Percentiles rank a stretch among this genome's conserved stretches.
phyloP scores from a whole-genome alignment of 2,888 invertebrate genomes.

The Eumacrocentrus americanus region DNA sequence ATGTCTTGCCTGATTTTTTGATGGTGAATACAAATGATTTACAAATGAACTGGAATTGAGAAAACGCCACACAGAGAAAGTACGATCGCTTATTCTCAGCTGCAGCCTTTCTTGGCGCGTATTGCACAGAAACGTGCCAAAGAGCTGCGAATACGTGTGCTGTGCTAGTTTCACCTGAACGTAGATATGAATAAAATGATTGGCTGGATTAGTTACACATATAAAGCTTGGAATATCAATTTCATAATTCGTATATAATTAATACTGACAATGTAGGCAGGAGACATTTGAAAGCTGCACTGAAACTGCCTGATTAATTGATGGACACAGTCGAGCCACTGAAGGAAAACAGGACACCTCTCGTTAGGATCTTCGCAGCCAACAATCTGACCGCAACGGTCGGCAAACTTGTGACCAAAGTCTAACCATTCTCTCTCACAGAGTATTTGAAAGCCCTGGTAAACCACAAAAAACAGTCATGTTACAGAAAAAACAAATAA shows the following conservation, averaged over 20 bases:
- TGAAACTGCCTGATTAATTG: constrained; percentile 89
- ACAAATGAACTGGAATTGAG: constrained; percentile 78
- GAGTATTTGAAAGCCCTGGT: constrained; percentile 88
- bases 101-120: constrained; percentile 74
- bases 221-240: neutral
- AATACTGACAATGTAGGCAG: constrained; percentile 82
- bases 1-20: constrained; percentile 62
- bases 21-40: constrained; percentile 81
- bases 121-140: constrained; percentile 97
- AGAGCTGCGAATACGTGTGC: constrained; percentile 94
- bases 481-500: neutral
- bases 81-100: constrained; percentile 70
- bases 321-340: constrained; percentile 97
- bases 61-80: constrained; percentile 89
- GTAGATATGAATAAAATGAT: no score
- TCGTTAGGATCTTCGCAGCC: constrained; percentile 91
- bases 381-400: constrained; percentile 86
- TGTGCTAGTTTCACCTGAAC: constrained; percentile 91
- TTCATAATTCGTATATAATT: neutral
- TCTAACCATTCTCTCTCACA: constrained; percentile 97
- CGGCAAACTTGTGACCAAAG: constrained; percentile 98
- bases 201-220: no score
- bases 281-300: constrained; percentile 94
- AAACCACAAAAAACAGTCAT: constrained; percentile 14
- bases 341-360: constrained; percentile 95